A percentile compares a stretch with the other conserved stretches of the same genome.
phyloP scores from a whole-genome alignment of 2,888 invertebrate species.

The Apodemia duryi region DNA sequence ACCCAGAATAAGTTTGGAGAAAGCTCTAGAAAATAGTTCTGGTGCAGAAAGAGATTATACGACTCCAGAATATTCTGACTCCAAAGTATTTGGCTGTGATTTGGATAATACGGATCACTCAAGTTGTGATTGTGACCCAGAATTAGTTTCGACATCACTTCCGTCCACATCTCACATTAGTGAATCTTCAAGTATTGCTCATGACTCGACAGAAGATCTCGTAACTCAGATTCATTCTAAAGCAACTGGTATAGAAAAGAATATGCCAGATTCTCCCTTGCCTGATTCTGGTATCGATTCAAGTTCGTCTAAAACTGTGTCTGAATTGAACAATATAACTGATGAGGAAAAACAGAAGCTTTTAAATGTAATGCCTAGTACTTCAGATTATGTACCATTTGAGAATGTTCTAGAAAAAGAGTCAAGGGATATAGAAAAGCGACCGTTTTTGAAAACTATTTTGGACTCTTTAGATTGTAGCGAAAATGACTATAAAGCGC shows the following conservation, averaged over 20 bases:
- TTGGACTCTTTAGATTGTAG: conserved; percentile 91
- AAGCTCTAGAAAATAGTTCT: conserved; percentile 81
- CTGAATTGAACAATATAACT: conserved; percentile 87
- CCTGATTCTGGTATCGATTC: conserved; percentile 70
- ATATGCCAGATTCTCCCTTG: conserved; percentile 71
- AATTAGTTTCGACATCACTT: conserved; percentile 67
- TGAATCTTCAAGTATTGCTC: conserved; percentile 67
- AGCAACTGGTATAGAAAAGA: conserved; percentile 41
- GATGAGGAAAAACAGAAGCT: conserved; percentile 94
- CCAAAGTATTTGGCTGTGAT: conserved; percentile 60
- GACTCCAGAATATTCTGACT: conserved; percentile 61
- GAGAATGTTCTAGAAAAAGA: conserved; percentile 58
- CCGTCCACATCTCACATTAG: conserved; percentile 77
- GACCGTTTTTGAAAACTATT: conserved; percentile 94
- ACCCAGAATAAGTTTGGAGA: conserved; percentile 87
- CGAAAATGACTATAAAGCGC: conserved; percentile 96
- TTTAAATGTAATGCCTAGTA: conserved; percentile 44
- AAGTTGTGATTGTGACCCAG: conserved; percentile 73
- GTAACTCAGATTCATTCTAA: conserved; percentile 58
- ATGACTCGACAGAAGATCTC: conserved; percentile 72
- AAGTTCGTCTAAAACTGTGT: conserved; percentile 53
- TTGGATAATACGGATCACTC: conserved; percentile 61
- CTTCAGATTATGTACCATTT: conserved; percentile 44
- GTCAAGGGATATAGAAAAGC: conserved; percentile 72
- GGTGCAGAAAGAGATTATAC: conserved; percentile 66